Percentiles rank a stretch among this genome's conserved stretches.
These are phyloP conservation scores for Lasioglossum calceatum DNA, from an alignment of 2,888 invertebrate species.

Conservation along the genomic window DNA sequence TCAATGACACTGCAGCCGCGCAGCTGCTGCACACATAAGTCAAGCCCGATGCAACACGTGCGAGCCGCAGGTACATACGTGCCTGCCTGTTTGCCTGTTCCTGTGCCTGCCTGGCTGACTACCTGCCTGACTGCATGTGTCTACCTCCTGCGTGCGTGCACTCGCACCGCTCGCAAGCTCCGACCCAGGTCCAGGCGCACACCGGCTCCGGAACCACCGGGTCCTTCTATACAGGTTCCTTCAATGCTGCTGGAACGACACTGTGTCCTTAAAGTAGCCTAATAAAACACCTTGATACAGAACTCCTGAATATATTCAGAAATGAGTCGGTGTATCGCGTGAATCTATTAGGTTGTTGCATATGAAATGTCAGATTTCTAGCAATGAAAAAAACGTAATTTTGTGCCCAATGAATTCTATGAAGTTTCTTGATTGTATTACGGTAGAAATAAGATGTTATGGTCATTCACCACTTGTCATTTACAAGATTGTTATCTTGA, in stretches of 20 bases:
- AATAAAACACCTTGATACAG: no score
- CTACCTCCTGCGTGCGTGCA: neutral
- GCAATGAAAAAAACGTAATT: no score
- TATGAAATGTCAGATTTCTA: no score
- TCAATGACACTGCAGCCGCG: slow-evolving; percentile 78
- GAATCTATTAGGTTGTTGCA: no score
- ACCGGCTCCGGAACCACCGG: slow-evolving; percentile 10
- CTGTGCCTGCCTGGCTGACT: neutral
- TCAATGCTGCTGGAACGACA: neutral
- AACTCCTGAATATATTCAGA: no score
- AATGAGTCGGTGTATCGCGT: no score
- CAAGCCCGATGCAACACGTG: slow-evolving; percentile 71
- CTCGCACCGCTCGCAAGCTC: neutral
- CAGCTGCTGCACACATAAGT: slow-evolving; percentile 74
- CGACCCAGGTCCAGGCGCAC: slow-evolving; percentile 14
- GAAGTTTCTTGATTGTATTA: no score
- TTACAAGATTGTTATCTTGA: no score
- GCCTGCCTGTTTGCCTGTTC: neutral
- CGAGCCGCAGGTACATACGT: slow-evolving; percentile 62
- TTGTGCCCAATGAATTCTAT: no score
- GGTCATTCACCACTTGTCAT: no score
- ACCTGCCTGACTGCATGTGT: neutral
- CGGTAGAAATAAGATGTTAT: no score
- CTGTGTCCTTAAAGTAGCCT: neutral
- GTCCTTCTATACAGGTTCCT: slow-evolving; percentile 3